Evolutionary conservation across 1,140 invertebrate species (phyloP).

Genomic region (Drosophila lowei): DNA sequence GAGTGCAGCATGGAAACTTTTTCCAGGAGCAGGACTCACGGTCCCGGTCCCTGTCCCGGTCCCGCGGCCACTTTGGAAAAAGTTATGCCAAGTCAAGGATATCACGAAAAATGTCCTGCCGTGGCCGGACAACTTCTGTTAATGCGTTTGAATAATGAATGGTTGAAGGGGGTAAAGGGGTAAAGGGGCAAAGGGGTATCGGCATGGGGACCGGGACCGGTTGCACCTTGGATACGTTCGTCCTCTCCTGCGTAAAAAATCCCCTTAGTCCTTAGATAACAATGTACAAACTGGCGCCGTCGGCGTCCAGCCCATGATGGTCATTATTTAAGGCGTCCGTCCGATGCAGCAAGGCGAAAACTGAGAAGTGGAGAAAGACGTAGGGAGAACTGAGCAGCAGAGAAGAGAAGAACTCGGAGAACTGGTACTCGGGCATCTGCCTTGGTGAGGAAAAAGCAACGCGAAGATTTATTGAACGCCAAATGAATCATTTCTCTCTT

Average conservation of each 20-base stretch:
- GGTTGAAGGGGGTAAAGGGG: conserved; percentile 20
- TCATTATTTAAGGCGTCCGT: conserved; percentile 74
- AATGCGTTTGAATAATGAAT: conserved; percentile 80
- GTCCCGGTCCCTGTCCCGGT: conserved; percentile 1
- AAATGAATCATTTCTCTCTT: conserved; percentile 65
- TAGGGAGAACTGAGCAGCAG: conserved; percentile 3
- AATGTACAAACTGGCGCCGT: conserved; percentile 73
- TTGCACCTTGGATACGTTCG: conserved; percentile 48
- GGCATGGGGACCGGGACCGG: neutral
- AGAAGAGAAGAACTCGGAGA: conserved; percentile 3
- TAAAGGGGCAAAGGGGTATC: neutral
- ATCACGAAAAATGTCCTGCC: conserved; percentile 67
- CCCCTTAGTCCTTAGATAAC: conserved; percentile 52
- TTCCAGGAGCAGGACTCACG: conserved; percentile 7
- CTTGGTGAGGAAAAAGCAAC: conserved; percentile 43
- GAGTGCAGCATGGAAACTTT: conserved; percentile 72
- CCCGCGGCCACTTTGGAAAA: conserved; percentile 45
- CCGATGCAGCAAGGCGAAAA: conserved; percentile 48
- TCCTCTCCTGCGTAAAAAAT: conserved; percentile 4
- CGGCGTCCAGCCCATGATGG: conserved; percentile 53
- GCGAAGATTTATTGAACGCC: conserved; percentile 75
- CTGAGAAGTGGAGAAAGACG: conserved; percentile 21
- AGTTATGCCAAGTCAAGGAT: conserved; percentile 76
- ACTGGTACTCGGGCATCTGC: conserved; percentile 33
- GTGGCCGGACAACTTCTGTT: conserved; percentile 68